A percentile compares a stretch with the other conserved stretches of the same genome.
Evolutionary conservation across 2,888 invertebrate species (phyloP).

Genomic region (Hirtodrosophila confusa): DNA sequence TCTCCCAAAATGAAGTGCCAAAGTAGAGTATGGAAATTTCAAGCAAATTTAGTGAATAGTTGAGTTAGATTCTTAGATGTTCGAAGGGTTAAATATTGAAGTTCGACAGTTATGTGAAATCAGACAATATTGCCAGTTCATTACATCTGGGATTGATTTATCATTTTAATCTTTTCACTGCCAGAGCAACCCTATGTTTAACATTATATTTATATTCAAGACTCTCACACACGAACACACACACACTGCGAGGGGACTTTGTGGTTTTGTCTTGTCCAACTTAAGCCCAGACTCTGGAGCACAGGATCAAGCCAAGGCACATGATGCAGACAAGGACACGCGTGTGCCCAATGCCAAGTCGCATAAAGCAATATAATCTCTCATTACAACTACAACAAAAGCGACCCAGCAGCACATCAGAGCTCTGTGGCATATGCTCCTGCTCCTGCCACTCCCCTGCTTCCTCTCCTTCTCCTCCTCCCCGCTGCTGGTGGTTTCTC

Average conservation of each 20-base stretch:
- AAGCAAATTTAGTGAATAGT: too few relatives aligned
- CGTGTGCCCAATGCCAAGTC: constrained; percentile 66
- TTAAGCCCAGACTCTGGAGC: constrained; percentile 54
- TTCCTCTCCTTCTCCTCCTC: constrained; percentile 1
- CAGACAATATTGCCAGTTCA: constrained; percentile 9
- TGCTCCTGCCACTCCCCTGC: background rate
- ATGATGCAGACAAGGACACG: constrained; percentile 57
- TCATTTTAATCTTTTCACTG: constrained; percentile 33
- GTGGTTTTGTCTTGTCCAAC: constrained; percentile 41
- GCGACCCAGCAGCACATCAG: constrained; percentile 31
- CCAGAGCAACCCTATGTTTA: constrained; percentile 18
- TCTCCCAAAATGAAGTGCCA: too few relatives aligned
- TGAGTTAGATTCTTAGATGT: too few relatives aligned
- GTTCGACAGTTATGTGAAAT: background rate
- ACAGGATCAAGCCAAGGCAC: constrained; percentile 67
- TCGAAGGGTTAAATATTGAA: too few relatives aligned
- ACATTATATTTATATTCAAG: background rate
- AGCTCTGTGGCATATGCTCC: constrained; percentile 58
- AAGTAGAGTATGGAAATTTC: too few relatives aligned
- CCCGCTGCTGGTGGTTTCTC: constrained; percentile 25
- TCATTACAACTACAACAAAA: constrained; percentile 75
- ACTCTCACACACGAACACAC: background rate
- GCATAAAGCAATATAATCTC: constrained; percentile 78
- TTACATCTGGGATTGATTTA: constrained; percentile 41
- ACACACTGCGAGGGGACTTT: constrained; percentile 12